A percentile compares a stretch with the other conserved stretches of the same genome.
phyloP scores from a whole-genome alignment of 2,888 invertebrate genomes.

The Chymomyza procnemis region DNA sequence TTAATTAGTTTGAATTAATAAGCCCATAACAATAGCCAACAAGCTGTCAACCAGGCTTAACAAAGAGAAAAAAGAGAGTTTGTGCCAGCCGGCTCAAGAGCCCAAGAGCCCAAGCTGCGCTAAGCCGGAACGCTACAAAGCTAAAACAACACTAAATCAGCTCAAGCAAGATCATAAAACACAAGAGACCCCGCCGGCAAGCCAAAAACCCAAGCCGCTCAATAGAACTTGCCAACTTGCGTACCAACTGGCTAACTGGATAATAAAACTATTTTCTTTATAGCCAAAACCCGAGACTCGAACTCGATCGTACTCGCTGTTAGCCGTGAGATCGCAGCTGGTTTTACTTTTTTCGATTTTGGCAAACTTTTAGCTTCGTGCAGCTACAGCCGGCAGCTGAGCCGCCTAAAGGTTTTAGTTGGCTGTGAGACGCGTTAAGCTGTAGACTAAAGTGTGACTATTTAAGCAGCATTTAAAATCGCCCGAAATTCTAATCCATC shows the following conservation, averaged over 20 bases:
- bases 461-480: neutral
- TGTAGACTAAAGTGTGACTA: conserved; percentile 33
- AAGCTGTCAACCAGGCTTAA: neutral
- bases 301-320: too few species aligned
- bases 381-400: neutral
- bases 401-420: conserved; percentile 39
- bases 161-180: conserved; percentile 61
- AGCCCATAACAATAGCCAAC: conserved; percentile 38
- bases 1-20: conserved; percentile 67
- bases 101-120: conserved; percentile 6
- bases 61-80: neutral
- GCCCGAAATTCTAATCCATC: conserved; percentile 2
- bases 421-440: conserved; percentile 44
- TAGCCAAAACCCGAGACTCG: conserved; percentile 8
- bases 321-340: conserved; percentile 33
- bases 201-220: conserved; percentile 33
- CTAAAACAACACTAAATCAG: conserved; percentile 65
- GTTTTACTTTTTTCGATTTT: conserved; percentile 46
- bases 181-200: conserved; percentile 36
- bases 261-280: conserved; percentile 22
- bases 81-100: conserved; percentile 14
- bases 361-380: neutral
- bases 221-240: neutral
- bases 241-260: neutral
- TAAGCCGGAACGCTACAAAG: conserved; percentile 53